Conservation (phyloP, 2,113 vertebrate species). For the Phocoena phocoena region DNA sequence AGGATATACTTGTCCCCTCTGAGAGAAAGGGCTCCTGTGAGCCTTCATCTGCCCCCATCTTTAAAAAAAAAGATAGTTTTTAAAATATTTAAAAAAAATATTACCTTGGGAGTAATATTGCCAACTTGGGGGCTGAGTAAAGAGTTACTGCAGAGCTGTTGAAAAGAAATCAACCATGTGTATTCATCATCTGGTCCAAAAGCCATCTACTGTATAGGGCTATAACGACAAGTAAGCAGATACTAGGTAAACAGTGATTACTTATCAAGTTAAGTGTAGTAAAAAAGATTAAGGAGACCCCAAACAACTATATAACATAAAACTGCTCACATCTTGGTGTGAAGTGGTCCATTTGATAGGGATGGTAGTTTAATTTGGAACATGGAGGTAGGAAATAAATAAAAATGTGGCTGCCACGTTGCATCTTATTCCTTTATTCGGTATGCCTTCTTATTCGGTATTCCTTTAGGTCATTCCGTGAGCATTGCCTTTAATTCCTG, state of each 20-base stretch:
- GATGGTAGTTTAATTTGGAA: background rate
- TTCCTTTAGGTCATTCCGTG: background rate
- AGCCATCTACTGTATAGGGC: background rate
- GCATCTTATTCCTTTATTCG: no score
- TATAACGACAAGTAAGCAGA: background rate
- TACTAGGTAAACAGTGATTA: background rate
- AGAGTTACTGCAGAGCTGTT: background rate
- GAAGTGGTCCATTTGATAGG: background rate
- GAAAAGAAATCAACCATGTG: background rate
- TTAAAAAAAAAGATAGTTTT: background rate
- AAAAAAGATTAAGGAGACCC: background rate
- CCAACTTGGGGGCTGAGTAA: background rate
- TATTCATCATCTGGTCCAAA: background rate
- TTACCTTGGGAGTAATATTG: background rate
- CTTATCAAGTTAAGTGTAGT: background rate
- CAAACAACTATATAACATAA: background rate
- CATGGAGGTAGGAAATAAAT: background rate
- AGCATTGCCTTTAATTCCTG: background rate
- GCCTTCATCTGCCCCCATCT: constrained; percentile 83
- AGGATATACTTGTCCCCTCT: constrained; percentile 82
- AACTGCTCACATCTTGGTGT: background rate
- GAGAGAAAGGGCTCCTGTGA: constrained; percentile 85
- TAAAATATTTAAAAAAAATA: background rate
- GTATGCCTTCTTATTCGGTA: no score
- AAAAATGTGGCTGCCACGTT: accelerated